Evolutionary conservation across 2,797 vertebrate species (phyloP), one percentile per base, ranked within the genome.

Genomic region (Danio jaintianensis): DNA sequence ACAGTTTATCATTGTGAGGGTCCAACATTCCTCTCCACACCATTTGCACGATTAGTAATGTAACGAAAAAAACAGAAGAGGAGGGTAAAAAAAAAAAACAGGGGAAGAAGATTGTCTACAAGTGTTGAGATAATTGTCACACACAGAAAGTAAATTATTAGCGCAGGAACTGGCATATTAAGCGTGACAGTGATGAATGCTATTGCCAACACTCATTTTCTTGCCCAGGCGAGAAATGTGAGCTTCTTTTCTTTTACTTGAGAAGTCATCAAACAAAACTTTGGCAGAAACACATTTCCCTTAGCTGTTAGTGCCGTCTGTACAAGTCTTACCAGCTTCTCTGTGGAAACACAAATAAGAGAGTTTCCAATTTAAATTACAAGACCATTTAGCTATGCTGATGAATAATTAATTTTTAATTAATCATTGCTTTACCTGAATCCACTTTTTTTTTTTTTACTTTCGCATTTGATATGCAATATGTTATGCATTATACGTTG

Each of bases 261-360:
- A 62, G 56, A 45, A 61, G 18, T 61, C 47, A 70, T 70, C 66
- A 78, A 78, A 69, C 55, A 61, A 29, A 79, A 52, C 45, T 42
- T 78, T 79, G 67, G 56, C 77, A 71, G 45, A 71, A 52, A 62
- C 18, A 42, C 66, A 43, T 71, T 61, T 70, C 18, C 77, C 9
- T 48, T 59, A 36, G 43, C 48, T 22, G 52, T 11, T 15, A 20
- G 53, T 20, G 66, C 55, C 66, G 58, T 78, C 64, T 78, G 53
- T 50, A 43, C 38, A 15, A 22, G n/a, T 18, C 64, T 48, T 16
- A 66, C 76, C 76, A 78, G 56, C 12, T 69, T 10, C 29, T 52
- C n/a, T 12, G 66, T 20, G 47, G 12, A 70, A 70, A 78, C 4
- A 5, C 45, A 50, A 40, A 61, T 43, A 48, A 20, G 47, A 59